Evolutionary conservation across 2,888 invertebrate species (phyloP).

Genomic region (Willowsia nigromaculata): DNA sequence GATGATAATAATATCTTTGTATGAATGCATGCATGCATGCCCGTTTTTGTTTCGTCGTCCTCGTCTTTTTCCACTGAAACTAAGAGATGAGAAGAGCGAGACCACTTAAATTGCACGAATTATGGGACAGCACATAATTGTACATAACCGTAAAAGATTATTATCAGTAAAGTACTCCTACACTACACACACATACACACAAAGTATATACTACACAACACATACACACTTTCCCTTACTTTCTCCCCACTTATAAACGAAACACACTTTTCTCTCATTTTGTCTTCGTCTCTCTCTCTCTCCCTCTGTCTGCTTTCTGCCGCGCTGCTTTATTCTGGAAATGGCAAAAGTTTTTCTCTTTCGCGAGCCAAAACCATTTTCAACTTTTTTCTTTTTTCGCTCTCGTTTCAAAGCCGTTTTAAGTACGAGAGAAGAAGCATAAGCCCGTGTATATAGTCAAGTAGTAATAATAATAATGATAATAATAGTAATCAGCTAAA

Average conservation of each 20-base stretch:
- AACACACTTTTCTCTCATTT: slow-evolving; percentile 14
- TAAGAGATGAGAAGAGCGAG: slow-evolving; percentile 25
- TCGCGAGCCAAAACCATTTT: slow-evolving; percentile 35
- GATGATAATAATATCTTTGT: slow-evolving; percentile 5
- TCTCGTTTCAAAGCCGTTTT: background rate
- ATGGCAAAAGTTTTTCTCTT: slow-evolving; percentile 46
- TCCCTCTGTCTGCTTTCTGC: background rate
- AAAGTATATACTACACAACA: background rate
- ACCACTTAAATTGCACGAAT: slow-evolving; percentile 48
- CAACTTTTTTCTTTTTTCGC: slow-evolving; percentile 27
- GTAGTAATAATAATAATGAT: slow-evolving; percentile 40
- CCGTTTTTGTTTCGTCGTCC: slow-evolving; percentile 19
- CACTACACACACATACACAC: too few species aligned
- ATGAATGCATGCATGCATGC: slow-evolving; percentile 3
- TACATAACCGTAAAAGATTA: slow-evolving; percentile 51
- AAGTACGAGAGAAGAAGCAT: slow-evolving; percentile 5
- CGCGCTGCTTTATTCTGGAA: slow-evolving; percentile 33
- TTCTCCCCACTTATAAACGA: background rate
- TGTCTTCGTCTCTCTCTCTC: slow-evolving; percentile 1
- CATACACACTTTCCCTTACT: too few species aligned
- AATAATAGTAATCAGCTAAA: slow-evolving; percentile 51
- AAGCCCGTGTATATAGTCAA: slow-evolving; percentile 39
- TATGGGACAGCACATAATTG: slow-evolving; percentile 50
- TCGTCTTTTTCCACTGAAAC: slow-evolving; percentile 1
- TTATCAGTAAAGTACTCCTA: slow-evolving; percentile 47